phyloP scores from a whole-genome alignment of 2,113 vertebrate genomes.

The Coryphaenoides rupestris region DNA sequence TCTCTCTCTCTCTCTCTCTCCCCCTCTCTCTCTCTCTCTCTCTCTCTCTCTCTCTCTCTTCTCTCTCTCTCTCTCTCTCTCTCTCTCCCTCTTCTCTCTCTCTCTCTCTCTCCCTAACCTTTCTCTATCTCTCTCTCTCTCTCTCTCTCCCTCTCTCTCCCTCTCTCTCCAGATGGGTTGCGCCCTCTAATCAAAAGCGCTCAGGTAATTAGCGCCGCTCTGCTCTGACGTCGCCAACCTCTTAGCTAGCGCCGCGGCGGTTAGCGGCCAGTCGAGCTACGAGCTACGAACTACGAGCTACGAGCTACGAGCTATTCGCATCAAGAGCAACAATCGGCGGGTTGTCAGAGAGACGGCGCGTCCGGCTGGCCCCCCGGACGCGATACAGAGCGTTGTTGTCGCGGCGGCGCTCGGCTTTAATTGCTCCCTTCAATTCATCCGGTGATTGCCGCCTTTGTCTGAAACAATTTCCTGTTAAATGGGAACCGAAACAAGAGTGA shows the following conservation, averaged over 20 bases:
- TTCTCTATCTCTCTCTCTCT: too few relatives aligned
- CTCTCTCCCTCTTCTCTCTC: constrained; percentile 11
- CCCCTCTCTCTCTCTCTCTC: too few relatives aligned
- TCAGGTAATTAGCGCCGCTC: constrained; percentile 59
- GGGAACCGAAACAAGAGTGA: constrained; percentile 52
- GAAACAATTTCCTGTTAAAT: constrained; percentile 59
- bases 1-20: too few relatives aligned
- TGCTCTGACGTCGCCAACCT: constrained; percentile 32
- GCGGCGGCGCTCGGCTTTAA: constrained; percentile 50
- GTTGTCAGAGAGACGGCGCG: constrained; percentile 51
- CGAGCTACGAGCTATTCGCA: constrained; percentile 58
- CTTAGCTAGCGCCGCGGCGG: constrained; percentile 29
- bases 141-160: too few relatives aligned
- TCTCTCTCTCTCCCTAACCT: too few relatives aligned
- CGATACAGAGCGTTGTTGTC: constrained; percentile 53
- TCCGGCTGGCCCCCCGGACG: constrained; percentile 37
- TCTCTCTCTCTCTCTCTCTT: too few relatives aligned
- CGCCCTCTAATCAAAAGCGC: constrained; percentile 54
- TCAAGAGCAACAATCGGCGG: constrained; percentile 49
- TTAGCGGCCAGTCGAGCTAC: constrained; percentile 14
- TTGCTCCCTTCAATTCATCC: constrained; percentile 55
- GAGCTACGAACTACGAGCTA: too few relatives aligned
- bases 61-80: too few relatives aligned
- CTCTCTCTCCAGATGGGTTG: constrained; percentile 24
- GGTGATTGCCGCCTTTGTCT: constrained; percentile 51